A percentile compares a stretch with the other conserved stretches of the same genome.
Conservation (phyloP, 1,140 invertebrate genomes). For the Mylabris phalerata region DNA sequence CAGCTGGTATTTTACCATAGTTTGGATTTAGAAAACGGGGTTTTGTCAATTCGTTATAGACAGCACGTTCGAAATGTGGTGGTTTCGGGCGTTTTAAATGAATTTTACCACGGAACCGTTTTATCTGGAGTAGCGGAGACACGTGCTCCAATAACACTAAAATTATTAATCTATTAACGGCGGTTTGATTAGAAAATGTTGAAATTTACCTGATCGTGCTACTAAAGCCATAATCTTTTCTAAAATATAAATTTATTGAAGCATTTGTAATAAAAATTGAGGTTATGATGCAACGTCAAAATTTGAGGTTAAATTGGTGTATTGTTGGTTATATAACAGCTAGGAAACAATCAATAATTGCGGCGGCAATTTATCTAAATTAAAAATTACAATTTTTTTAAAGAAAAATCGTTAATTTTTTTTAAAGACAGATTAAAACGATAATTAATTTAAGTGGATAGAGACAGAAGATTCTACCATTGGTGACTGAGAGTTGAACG, state of each 20-base stretch:
- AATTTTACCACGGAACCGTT: constrained; percentile 62
- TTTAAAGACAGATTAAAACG: no score
- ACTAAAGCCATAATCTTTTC: constrained; percentile 12
- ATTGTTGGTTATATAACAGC: constrained; percentile 9
- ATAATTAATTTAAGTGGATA: no score
- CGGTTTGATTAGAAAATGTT: neutral
- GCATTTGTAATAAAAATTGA: neutral
- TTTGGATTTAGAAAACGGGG: constrained; percentile 50
- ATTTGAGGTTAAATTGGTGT: neutral
- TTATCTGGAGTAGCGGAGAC: constrained; percentile 44
- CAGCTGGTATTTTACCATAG: constrained; percentile 30
- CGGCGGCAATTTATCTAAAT: neutral
- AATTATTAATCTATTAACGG: constrained; percentile 6
- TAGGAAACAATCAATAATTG: constrained; percentile 6
- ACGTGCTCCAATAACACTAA: constrained; percentile 22
- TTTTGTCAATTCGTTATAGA: constrained; percentile 53
- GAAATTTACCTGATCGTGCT: constrained; percentile 6
- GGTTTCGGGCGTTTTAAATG: constrained; percentile 64
- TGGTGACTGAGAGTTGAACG: neutral
- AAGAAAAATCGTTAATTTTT: no score
- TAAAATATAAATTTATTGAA: neutral
- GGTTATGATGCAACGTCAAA: neutral
- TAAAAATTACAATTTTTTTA: no score
- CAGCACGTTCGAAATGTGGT: constrained; percentile 56
- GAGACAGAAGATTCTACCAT: neutral